Conservation (phyloP, 2,113 vertebrate species). For the Alligator mississippiensis region DNA sequence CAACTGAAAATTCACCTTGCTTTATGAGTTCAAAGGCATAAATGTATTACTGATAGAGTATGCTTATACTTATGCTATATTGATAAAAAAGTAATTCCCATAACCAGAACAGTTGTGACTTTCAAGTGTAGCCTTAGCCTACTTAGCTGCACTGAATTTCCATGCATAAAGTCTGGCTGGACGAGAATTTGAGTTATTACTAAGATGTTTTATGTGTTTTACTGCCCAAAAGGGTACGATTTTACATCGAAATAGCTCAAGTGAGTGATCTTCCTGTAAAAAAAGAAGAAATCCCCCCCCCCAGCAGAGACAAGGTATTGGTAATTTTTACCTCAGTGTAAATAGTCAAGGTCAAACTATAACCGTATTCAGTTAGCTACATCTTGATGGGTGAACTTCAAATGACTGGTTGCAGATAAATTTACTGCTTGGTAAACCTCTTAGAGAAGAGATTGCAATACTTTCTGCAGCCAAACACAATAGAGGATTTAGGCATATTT, state of each 20-base stretch:
- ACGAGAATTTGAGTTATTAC: too few species aligned
- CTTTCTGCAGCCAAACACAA: not conserved
- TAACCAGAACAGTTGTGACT: not conserved
- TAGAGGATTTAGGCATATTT: not conserved
- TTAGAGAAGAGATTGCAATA: not conserved
- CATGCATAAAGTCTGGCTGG: not conserved
- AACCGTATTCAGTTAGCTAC: rapidly evolving
- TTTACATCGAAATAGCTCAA: not conserved
- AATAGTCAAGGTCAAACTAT: not conserved
- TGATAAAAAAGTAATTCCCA: not conserved
- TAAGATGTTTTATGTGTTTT: not conserved
- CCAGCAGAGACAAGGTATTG: not conserved
- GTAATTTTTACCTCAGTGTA: not conserved
- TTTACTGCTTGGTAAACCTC: not conserved
- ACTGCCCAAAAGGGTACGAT: rapidly evolving
- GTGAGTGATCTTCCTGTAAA: not conserved
- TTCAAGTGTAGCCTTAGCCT: not conserved
- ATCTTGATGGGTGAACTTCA: not conserved
- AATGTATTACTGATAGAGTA: not conserved
- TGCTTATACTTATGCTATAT: not conserved
- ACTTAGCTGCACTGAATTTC: not conserved
- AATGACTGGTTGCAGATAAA: not conserved
- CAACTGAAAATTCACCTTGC: not conserved
- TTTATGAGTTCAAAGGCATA: not conserved
- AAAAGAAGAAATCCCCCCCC: too few species aligned